These are phyloP conservation scores for Gambusia affinis DNA, from an alignment of 2,113 vertebrate genomes.

Conservation along the genomic window DNA sequence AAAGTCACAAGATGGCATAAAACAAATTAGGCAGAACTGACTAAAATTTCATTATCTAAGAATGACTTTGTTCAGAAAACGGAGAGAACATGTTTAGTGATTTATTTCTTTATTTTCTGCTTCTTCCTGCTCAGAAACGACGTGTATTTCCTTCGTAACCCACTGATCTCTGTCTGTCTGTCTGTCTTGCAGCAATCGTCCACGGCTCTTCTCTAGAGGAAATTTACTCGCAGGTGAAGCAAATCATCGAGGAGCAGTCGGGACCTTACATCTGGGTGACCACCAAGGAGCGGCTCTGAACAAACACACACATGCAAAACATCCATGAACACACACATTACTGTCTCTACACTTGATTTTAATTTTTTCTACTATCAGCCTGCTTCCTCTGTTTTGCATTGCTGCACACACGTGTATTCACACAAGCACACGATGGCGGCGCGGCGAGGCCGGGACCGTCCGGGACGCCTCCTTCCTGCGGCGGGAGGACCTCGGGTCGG, in stretches of 20 bases:
- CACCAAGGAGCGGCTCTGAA: conserved; percentile 94
- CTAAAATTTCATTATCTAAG: no score
- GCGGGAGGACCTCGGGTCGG: conserved; percentile 79
- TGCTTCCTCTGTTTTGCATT: conserved; percentile 56
- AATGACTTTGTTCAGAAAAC: no score
- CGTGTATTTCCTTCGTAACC: background rate
- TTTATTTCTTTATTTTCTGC: background rate
- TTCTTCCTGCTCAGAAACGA: background rate
- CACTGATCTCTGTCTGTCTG: conserved; percentile 1
- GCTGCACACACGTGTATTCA: conserved; percentile 45
- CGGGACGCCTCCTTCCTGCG: conserved; percentile 66
- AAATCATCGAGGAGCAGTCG: conserved; percentile 96
- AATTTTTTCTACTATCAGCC: conserved; percentile 75
- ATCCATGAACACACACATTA: conserved; percentile 37
- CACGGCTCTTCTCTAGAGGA: conserved; percentile 95
- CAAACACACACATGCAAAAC: conserved; percentile 31
- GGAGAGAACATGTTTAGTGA: no score
- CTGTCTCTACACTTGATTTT: conserved; percentile 34
- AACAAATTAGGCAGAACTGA: no score
- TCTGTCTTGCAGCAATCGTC: conserved; percentile 85
- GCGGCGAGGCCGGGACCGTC: conserved; percentile 65
- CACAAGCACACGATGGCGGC: conserved; percentile 53
- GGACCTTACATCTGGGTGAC: conserved; percentile 97
- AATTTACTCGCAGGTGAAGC: conserved; percentile 95
- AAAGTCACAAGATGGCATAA: no score